phyloP scores from a whole-genome alignment of 2,113 vertebrate species.

The Orcinus orca region DNA sequence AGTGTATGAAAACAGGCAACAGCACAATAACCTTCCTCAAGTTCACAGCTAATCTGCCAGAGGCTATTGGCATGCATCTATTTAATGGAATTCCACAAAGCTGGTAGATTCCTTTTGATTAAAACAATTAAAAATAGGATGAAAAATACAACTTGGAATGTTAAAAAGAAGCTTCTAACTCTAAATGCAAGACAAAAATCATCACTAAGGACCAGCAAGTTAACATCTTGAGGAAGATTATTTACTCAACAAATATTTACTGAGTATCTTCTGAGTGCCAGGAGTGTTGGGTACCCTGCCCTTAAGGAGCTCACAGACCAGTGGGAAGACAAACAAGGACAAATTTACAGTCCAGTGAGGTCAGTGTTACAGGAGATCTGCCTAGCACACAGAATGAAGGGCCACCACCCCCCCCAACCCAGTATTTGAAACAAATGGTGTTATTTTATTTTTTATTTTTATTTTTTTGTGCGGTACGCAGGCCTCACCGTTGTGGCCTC shows the following conservation, averaged over 20 bases:
- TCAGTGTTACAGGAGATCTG: background rate
- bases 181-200: slow-evolving; percentile 12
- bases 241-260: slow-evolving; percentile 27
- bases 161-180: slow-evolving; percentile 32
- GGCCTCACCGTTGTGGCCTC: too few relatives aligned
- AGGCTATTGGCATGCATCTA: background rate
- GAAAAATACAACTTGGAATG: background rate
- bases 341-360: background rate
- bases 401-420: background rate
- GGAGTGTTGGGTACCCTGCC: background rate
- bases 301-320: background rate
- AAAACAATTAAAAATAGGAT: background rate
- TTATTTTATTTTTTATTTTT: background rate
- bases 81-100: background rate
- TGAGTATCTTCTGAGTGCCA: background rate
- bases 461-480: too few relatives aligned
- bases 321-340: background rate
- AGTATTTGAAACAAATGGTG: background rate
- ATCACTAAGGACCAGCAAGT: background rate
- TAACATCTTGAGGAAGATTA: slow-evolving; percentile 17
- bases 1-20: slow-evolving; percentile 23
- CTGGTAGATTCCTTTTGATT: background rate
- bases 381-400: background rate
- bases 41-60: background rate
- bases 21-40: background rate